Base-by-base conservation (phyloP, 2,888 invertebrate genomes). In the Macropis europaea region DNA sequence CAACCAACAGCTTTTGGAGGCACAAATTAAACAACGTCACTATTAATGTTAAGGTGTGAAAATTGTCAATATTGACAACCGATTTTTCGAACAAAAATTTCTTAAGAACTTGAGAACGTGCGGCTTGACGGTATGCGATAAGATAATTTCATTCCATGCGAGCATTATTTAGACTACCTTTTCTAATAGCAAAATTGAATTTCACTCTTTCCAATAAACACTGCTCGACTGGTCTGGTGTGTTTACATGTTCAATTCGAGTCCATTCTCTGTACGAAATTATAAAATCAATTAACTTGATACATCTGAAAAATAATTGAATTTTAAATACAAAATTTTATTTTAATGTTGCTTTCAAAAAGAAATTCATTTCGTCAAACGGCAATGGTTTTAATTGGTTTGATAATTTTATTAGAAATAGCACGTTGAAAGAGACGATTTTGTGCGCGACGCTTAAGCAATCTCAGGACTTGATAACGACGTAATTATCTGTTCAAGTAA, bases 401-500 rank as follows among this genome's bases (percentile, higher is more conserved):
- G 28, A 61, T 61, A 45, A 57, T 45, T 45, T 56, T 48, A 50
- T 56, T 43, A n/a, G 17, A 60, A 54, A 56, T 54, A 30, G 34
- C 28, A 19, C 9, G 38, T 38, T 26, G 6, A 19, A 45, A 42
- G 17, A 47, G 17, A 5, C 15, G 36, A 66, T 67, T 67, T 73
- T 22, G 38, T 52, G 13, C 34, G n/a, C 48, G 9, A 7, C 26
- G 24, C 53, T 74, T 34, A 17, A 26, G 54, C 67, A 73, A 74
- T 62, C 62, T 30, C 42, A 6, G 32, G 11, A 24, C 60, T 36
- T 45, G 73, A 79, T 77, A 74, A 77, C 63, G 56, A 38, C 11
- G 53, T 63, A 77, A 77, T 80, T 79, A 80, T 80, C 81, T 57
- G 30, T 32, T 6, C 60, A 36, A 34, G 60, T 68, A 79, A 71